phyloP scores from a whole-genome alignment of 2,888 invertebrate genomes.

The Monopis laevigella region DNA sequence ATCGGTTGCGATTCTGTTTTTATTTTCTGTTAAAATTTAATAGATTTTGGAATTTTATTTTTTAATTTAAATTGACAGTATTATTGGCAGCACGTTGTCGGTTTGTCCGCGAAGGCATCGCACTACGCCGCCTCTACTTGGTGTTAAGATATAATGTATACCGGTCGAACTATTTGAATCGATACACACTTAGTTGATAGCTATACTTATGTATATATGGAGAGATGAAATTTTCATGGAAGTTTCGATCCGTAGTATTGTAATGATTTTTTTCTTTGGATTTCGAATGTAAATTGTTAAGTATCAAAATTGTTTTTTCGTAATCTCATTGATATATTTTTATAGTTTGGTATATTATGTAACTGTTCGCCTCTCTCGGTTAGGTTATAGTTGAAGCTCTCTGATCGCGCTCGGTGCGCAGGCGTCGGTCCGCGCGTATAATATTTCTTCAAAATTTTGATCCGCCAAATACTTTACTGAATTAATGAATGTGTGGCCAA shows the following conservation, averaged over 20 bases:
- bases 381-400: too few species aligned
- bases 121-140: constrained; percentile 4
- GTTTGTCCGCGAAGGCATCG: background rate
- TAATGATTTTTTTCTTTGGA: too few species aligned
- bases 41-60: background rate
- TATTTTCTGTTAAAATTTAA: background rate
- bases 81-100: too few species aligned
- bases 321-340: too few species aligned
- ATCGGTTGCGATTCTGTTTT: background rate
- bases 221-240: constrained; percentile 7
- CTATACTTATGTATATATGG: constrained; percentile 22
- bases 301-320: too few species aligned
- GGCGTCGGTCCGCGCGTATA: too few species aligned
- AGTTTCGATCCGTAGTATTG: too few species aligned
- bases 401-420: too few species aligned
- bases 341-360: too few species aligned
- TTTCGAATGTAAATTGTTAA: too few species aligned
- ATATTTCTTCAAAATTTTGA: constrained; percentile 8
- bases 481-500: constrained; percentile 33
- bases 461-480: constrained; percentile 17
- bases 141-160: constrained; percentile 17
- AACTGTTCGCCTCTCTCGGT: too few species aligned
- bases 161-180: constrained; percentile 18
- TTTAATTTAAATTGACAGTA: background rate
- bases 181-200: constrained; percentile 21